Base-by-base conservation (phyloP, 2,797 vertebrate species). In the Tenualosa thibaudeaui region DNA sequence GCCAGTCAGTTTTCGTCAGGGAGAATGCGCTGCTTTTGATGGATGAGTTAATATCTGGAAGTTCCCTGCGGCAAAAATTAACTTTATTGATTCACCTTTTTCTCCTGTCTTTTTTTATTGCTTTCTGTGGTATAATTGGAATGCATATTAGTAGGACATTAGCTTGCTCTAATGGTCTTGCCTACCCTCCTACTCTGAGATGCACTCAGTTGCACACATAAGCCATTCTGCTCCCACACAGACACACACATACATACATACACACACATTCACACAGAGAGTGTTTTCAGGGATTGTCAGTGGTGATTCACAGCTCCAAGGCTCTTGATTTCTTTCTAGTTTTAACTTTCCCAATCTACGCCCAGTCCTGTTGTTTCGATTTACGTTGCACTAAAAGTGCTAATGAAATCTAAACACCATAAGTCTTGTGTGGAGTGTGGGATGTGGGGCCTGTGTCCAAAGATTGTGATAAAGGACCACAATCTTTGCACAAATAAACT, bases 41-140 rank as follows among this genome's bases (percentile, higher is more conserved):
- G 86, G 78, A 86, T 85, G 85, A 83, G 82, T 81, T 86, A 84
- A 85, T 87, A 86, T 84, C 51, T 49, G 71, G 31, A 51, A 62
- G 54, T 60, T 60, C 58, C 81, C 51, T 22, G n/a, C 84, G 19
- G 78, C 83, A 31, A n/a, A 49, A 78, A 24, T 81, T 71, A 83
- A 71, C 84, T 51, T 82, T 81, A 84, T 88, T 43, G 71, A 86
- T 58, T 71, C 19, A 22, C 60, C 50, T 83, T 68, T 83, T 78
- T 78, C 8, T 4, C 40, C 40, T 19, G 1, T 43, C 15, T 46
- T 46, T 22, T 40, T 78, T 78, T 78, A 78, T 78, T 43, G 22
- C 71, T 78, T 46, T 46, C 17, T 40, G 22, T 43, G 71, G 71
- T 17, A 46, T 78, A 46, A 78, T 78, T 26, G 75, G 15, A 31